Conservation (phyloP, 2,797 vertebrate genomes). For the Coregonus suidteri region DNA sequence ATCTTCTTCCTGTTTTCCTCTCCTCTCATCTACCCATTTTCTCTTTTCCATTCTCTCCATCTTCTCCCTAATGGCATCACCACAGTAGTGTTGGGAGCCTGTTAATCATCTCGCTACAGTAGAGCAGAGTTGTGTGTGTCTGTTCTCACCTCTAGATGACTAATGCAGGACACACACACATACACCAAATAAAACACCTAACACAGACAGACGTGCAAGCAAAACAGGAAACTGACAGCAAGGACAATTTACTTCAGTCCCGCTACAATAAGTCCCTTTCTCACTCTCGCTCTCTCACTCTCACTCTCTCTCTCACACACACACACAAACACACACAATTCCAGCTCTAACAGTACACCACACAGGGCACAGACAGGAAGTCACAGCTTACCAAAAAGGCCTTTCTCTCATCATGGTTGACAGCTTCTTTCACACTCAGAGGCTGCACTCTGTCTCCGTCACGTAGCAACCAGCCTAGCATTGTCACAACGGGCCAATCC, state of each 20-base stretch:
- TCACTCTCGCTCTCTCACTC: not conserved
- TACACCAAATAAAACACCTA: not conserved
- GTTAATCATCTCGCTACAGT: no score
- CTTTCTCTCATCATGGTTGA: not conserved
- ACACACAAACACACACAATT: not conserved
- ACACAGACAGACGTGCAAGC: not conserved
- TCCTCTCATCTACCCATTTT: no score
- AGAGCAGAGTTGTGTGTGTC: not conserved
- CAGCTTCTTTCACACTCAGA: not conserved
- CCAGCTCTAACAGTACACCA: not conserved
- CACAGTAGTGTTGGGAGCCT: no score
- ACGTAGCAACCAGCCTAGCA: slow-evolving; percentile 3
- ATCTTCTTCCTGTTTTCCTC: no score
- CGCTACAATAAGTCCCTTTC: not conserved
- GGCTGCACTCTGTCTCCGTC: no score
- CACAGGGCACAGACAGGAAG: slow-evolving; percentile 12
- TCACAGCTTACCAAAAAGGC: slow-evolving; percentile 2
- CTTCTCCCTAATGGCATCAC: no score
- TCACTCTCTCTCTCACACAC: no score
- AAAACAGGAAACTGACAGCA: not conserved
- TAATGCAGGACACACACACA: slow-evolving; percentile 5
- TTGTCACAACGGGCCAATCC: not conserved
- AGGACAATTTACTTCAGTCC: not conserved
- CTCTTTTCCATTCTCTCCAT: no score
- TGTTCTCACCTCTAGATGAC: not conserved